Percentiles rank a stretch among this genome's conserved stretches.
phyloP scores from a whole-genome alignment of 2,113 vertebrate species.

The Pteropus alecto region DNA sequence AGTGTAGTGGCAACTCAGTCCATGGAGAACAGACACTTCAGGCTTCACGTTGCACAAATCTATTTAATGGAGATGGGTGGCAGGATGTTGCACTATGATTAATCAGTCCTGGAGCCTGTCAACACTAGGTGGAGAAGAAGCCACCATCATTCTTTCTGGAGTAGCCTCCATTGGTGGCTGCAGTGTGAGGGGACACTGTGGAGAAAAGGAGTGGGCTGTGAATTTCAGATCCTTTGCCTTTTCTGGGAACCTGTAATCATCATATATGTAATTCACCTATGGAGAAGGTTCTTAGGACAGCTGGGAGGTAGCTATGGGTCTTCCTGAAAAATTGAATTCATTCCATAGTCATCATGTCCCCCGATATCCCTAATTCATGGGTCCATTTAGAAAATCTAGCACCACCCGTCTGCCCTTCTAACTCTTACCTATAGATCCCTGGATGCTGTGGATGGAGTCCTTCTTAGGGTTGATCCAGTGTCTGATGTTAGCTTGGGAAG shows the following conservation, averaged over 20 bases:
- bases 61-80: conserved; percentile 39
- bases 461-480: conserved; percentile 85
- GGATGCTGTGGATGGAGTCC: conserved; percentile 84
- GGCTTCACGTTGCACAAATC: conserved; percentile 13
- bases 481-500: conserved; percentile 39
- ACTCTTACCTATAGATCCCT: conserved; percentile 84
- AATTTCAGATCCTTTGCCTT: neutral
- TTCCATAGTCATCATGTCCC: neutral
- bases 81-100: neutral
- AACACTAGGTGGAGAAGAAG: conserved; percentile 78
- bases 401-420: neutral
- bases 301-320: neutral
- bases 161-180: conserved; percentile 81
- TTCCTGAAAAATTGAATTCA: neutral
- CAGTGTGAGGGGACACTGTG: conserved; percentile 79
- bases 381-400: neutral
- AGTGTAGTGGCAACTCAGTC: neutral
- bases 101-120: neutral
- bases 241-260: neutral
- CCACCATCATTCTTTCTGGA: conserved; percentile 83
- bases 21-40: neutral
- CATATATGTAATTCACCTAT: neutral
- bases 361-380: neutral
- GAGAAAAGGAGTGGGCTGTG: neutral
- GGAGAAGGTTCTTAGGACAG: neutral